A percentile compares a stretch with the other conserved stretches of the same genome.
Conservation (phyloP, 2,888 invertebrate species). For the Frankliniella fusca region DNA sequence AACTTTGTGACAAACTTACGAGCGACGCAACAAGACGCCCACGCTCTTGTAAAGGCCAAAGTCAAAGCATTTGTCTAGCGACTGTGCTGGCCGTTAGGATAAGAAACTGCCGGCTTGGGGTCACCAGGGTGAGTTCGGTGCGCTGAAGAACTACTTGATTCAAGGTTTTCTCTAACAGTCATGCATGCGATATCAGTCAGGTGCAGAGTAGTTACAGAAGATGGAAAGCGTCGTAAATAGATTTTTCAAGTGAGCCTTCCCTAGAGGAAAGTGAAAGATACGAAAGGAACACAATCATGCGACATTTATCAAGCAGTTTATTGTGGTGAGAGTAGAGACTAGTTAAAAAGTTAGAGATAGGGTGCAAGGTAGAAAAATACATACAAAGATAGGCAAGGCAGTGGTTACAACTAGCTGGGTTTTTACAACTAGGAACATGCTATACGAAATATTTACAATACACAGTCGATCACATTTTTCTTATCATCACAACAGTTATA, state of each 20-base stretch:
- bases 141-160: no score
- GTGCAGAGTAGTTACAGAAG: not conserved
- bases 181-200: no score
- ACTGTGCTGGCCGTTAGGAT: no score
- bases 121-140: no score
- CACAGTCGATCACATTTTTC: slow-evolving; percentile 2
- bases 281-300: not conserved
- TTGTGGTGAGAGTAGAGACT: not conserved
- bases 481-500: not conserved
- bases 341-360: not conserved
- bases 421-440: not conserved
- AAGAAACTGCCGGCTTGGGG: no score
- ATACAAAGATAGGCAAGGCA: not conserved
- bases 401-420: not conserved
- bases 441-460: slow-evolving; percentile 10
- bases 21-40: no score
- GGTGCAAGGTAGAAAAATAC: not conserved
- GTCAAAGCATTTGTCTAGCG: no score
- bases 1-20: no score
- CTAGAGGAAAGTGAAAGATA: not conserved
- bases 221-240: not conserved
- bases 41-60: no score
- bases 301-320: not conserved
- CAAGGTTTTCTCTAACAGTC: no score
- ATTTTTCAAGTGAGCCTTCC: not conserved